phyloP scores from a whole-genome alignment of 92 coral and sea anemone species.

The Zoanthus solanderi region DNA sequence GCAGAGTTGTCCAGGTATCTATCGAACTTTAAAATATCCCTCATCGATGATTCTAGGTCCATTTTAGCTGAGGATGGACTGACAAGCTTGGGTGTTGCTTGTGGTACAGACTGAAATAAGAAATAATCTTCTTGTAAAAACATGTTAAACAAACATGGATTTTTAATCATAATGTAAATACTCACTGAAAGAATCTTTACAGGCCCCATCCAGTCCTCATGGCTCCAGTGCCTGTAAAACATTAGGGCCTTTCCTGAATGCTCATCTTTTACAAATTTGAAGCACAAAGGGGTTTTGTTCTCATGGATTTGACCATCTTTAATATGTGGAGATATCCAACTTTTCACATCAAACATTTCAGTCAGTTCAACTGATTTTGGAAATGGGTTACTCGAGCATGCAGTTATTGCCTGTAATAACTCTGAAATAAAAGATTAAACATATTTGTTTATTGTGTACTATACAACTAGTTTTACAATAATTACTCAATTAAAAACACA shows the following conservation, averaged over 20 bases:
- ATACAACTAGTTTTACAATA: too few species aligned
- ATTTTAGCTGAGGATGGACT: background rate
- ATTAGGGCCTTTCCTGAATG: background rate
- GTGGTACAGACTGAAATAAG: background rate
- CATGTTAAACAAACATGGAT: background rate
- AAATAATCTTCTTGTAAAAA: too few species aligned
- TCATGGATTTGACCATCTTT: background rate
- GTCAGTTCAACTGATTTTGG: background rate
- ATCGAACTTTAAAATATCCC: background rate
- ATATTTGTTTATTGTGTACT: background rate
- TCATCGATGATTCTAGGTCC: background rate
- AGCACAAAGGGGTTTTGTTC: background rate
- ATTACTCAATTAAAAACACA: too few species aligned
- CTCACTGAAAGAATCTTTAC: background rate
- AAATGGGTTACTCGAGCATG: background rate
- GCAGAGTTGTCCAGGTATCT: background rate
- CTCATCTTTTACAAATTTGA: background rate
- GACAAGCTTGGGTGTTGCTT: background rate
- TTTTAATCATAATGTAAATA: too few species aligned
- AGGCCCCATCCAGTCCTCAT: background rate
- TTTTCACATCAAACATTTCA: background rate
- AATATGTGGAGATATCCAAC: background rate
- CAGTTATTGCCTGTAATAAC: background rate
- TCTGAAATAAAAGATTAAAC: too few species aligned
- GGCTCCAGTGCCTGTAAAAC: background rate